These are phyloP conservation scores for Hirtodrosophila alboralis DNA, from an alignment of 2,888 invertebrate genomes.

Conservation along the genomic window DNA sequence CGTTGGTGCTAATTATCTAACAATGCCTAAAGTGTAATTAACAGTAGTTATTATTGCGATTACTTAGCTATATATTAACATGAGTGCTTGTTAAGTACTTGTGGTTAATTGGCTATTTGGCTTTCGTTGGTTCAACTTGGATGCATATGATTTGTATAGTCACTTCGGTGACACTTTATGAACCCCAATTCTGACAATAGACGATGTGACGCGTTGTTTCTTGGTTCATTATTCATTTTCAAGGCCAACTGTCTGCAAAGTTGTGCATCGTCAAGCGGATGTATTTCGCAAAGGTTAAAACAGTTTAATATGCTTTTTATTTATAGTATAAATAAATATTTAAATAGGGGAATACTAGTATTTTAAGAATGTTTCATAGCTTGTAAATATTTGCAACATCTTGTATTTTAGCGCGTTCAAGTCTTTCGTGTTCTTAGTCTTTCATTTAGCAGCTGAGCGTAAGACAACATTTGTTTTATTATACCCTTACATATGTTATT, in stretches of 20 bases:
- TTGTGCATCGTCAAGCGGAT: constrained; percentile 40
- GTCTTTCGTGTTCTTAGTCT: constrained; percentile 11
- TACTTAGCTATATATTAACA: constrained; percentile 24
- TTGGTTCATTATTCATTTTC: constrained; percentile 41
- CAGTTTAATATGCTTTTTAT: constrained; percentile 1
- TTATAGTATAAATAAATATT: constrained; percentile 10
- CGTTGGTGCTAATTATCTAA: constrained; percentile 57
- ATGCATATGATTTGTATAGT: constrained; percentile 41
- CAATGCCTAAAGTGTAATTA: constrained; percentile 54
- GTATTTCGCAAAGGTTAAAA: constrained; percentile 35
- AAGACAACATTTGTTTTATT: constrained; percentile 4
- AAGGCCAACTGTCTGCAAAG: constrained; percentile 34
- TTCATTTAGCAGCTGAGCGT: background rate
- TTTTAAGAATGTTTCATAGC: constrained; percentile 4
- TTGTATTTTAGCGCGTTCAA: constrained; percentile 4
- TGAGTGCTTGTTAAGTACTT: constrained; percentile 32
- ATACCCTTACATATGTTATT: too few species aligned
- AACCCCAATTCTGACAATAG: constrained; percentile 32
- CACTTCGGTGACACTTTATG: constrained; percentile 38
- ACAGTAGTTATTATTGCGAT: constrained; percentile 24
- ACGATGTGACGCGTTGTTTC: constrained; percentile 5
- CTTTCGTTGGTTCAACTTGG: constrained; percentile 29
- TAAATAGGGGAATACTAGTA: background rate
- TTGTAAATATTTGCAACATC: background rate
- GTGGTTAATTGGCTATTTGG: constrained; percentile 20